A percentile compares a stretch with the other conserved stretches of the same genome.
Evolutionary conservation across 2,113 vertebrate species (phyloP).

Genomic region (Pimephales promelas): DNA sequence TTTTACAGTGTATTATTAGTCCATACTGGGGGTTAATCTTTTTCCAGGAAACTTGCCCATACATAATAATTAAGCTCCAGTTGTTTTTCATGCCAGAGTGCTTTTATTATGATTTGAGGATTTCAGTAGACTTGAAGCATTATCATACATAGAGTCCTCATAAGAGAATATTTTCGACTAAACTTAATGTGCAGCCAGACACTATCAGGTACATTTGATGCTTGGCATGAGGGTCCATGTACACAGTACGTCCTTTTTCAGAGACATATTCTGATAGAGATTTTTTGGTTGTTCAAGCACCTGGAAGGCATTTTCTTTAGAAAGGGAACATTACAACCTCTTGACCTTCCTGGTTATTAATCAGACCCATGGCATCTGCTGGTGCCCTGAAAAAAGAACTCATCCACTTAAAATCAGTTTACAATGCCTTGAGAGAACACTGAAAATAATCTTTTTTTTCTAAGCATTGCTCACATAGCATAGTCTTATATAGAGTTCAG

Average conservation of each 20-base stretch:
- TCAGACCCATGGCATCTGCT: constrained; percentile 23
- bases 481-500: constrained; percentile 31
- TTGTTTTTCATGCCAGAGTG: constrained; percentile 11
- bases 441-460: constrained; percentile 12
- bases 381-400: constrained; percentile 27
- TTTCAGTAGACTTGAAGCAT: constrained; percentile 12
- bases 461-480: constrained; percentile 21
- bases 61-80: constrained; percentile 20
- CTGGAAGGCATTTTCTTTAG: constrained; percentile 29
- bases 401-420: constrained; percentile 38
- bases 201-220: not conserved
- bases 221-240: not conserved
- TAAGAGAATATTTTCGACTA: not conserved
- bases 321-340: constrained; percentile 20
- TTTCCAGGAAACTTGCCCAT: constrained; percentile 24
- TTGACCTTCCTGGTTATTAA: constrained; percentile 36
- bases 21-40: constrained; percentile 21
- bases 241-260: not conserved
- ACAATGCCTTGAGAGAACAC: constrained; percentile 15
- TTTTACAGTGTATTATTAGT: constrained; percentile 30
- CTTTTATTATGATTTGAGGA: constrained; percentile 12
- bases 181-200: not conserved
- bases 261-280: not conserved
- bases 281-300: constrained; percentile 16
- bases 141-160: not conserved